Conservation (phyloP, 2,797 vertebrate genomes). For the Helostoma temminkii region DNA sequence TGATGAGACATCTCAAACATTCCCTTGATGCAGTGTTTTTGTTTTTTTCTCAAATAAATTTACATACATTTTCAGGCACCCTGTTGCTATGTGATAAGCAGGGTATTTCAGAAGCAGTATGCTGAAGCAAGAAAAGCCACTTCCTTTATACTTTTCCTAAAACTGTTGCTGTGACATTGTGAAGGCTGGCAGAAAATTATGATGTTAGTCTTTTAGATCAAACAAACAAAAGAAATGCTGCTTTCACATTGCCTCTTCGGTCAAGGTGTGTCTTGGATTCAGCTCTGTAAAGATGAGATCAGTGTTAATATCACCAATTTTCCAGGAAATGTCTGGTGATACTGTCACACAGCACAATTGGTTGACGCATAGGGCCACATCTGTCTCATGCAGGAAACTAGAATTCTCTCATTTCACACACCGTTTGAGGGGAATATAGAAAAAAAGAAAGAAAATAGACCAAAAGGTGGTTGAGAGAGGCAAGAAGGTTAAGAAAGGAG, state of each 20-base stretch:
- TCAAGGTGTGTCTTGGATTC: constrained; percentile 6
- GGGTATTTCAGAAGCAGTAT: constrained; percentile 8
- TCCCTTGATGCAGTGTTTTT: constrained; percentile 1
- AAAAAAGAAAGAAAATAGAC: constrained; percentile 42
- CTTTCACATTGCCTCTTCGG: background rate
- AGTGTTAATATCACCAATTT: constrained; percentile 42
- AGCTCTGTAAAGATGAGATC: constrained; percentile 15
- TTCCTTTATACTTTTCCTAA: background rate
- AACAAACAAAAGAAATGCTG: background rate
- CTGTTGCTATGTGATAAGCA: constrained; percentile 41
- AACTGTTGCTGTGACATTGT: constrained; percentile 1
- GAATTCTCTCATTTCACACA: constrained; percentile 76
- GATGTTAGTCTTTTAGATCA: background rate
- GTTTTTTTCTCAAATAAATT: constrained; percentile 19
- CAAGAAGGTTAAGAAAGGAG: constrained; percentile 21
- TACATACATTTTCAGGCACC: constrained; percentile 30
- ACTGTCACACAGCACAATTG: no score
- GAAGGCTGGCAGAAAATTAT: background rate
- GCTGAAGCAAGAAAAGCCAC: background rate
- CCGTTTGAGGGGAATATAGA: constrained; percentile 63
- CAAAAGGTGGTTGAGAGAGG: constrained; percentile 29
- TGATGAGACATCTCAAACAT: constrained; percentile 26
- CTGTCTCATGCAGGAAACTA: constrained; percentile 63
- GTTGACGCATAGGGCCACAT: constrained; percentile 60
- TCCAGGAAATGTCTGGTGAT: constrained; percentile 15